Conservation (phyloP, 2,113 vertebrate genomes). For the Alectura lathami region DNA sequence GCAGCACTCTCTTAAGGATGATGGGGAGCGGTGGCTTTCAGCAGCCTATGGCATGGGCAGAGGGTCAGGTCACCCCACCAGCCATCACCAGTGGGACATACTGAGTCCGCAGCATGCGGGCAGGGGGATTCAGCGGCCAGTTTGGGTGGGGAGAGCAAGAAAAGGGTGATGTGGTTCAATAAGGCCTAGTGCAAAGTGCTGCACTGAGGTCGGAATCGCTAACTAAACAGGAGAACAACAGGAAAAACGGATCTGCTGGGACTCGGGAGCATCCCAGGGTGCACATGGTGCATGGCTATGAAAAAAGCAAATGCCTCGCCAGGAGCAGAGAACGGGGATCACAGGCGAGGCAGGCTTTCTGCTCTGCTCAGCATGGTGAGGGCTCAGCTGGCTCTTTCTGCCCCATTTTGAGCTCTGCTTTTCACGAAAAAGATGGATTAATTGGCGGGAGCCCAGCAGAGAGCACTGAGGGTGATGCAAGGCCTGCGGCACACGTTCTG, state of each 20-base stretch:
- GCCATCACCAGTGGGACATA: accelerated
- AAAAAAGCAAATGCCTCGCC: background rate
- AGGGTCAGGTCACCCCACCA: background rate
- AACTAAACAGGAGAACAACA: background rate
- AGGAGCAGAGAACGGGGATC: accelerated
- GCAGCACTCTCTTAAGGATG: background rate
- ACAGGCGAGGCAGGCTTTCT: background rate
- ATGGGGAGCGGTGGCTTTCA: background rate
- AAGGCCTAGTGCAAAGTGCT: background rate
- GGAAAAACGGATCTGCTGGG: background rate
- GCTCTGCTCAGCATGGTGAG: background rate
- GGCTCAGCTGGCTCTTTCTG: background rate
- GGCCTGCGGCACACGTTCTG: accelerated
- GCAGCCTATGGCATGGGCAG: background rate
- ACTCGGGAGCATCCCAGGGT: background rate
- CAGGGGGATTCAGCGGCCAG: background rate
- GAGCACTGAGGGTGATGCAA: background rate
- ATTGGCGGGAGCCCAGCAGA: background rate
- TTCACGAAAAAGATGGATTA: background rate
- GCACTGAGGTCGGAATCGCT: background rate
- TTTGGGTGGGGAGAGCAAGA: background rate
- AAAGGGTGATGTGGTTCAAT: accelerated
- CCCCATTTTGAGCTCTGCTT: background rate
- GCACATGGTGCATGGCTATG: accelerated
- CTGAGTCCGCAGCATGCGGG: no score